Conservation (phyloP, 2,113 vertebrate species). For the Psettodes erumei region DNA sequence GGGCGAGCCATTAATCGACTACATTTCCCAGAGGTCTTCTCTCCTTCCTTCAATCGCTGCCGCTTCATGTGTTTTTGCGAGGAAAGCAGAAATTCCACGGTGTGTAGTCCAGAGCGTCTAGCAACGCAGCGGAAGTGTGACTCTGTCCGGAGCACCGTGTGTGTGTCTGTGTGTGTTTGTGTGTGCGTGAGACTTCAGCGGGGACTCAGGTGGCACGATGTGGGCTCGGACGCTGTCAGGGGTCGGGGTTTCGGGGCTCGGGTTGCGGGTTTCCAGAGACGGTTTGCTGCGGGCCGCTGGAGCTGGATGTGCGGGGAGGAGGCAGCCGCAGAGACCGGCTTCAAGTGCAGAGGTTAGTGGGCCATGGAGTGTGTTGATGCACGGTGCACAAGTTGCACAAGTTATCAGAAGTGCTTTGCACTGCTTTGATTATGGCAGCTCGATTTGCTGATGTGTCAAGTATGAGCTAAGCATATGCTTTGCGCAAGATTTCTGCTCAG, state of each 20-base stretch:
- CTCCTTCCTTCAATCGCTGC: neutral
- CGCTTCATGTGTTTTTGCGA: constrained; percentile 45
- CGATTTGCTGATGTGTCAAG: too few relatives aligned
- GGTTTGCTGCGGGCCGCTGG: constrained; percentile 40
- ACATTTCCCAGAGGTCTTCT: constrained; percentile 70
- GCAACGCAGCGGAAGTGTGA: constrained; percentile 40
- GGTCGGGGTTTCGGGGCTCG: constrained; percentile 37
- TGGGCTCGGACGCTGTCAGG: constrained; percentile 56
- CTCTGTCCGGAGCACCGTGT: neutral
- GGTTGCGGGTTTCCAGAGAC: constrained; percentile 46
- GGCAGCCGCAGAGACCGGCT: constrained; percentile 60
- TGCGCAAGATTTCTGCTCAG: too few relatives aligned
- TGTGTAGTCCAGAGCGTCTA: constrained; percentile 32
- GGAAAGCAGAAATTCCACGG: constrained; percentile 34
- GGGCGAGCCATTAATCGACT: constrained; percentile 15
- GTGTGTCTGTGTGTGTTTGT: neutral
- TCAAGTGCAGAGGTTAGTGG: constrained; percentile 62
- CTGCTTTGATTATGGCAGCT: neutral
- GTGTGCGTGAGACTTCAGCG: neutral
- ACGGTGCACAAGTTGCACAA: neutral
- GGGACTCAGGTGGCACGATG: constrained; percentile 56
- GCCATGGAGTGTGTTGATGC: neutral
- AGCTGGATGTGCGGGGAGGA: constrained; percentile 27
- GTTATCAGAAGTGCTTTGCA: neutral
- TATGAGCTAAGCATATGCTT: too few relatives aligned